Base-by-base conservation (phyloP, 2,113 vertebrate genomes). In the Helogale parvula region DNA sequence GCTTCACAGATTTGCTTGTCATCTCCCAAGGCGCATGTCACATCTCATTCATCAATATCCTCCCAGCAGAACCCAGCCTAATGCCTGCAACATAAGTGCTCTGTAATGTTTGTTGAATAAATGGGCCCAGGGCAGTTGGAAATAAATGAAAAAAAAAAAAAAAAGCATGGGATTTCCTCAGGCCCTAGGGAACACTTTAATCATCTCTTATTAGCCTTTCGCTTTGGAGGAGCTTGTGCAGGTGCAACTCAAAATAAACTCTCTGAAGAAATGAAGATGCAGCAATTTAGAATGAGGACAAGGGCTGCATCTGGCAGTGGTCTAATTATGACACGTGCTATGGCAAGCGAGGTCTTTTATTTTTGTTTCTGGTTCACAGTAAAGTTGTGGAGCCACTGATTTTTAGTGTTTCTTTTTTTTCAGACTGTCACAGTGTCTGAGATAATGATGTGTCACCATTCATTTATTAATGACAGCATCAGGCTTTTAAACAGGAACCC, bases 351-450 rank as follows among this genome's bases (percentile, higher is more conserved):
- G 60, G 29, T 41, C 47, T 97, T 94, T 96, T 95, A 92, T 97
- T 97, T 96, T 89, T 86, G 96, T 94, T 96, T 98, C 83, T 74
- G 60, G 54, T 91, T 45, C 63, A 93, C 14, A 63, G 92, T 71
- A 47, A 94, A 93, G 93, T 86, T 72, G 71, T 19, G 8, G 79
- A 91, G 82, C 29, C 89, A 83, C 95, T 1, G 90, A 97, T 93
- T 98, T 79, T 93, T 98, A 45, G 41, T 41, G 41, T 41, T 41
- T 41, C 41, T 41, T 97, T 50, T 50, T 91, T 92, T 81, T 96
- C 90, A 90, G 57, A 47, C 68, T 65, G 29, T 95, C 80, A 31
- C 57, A n/a, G 65, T 52, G 65, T 47, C 68, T 29, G 50, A 68
- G 94, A 90, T 95, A 96, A 85, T 84, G 85, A 65, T 41, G 60